Evolutionary conservation across 2,888 invertebrate genomes (phyloP).

Genomic region (Griposia aprilina): DNA sequence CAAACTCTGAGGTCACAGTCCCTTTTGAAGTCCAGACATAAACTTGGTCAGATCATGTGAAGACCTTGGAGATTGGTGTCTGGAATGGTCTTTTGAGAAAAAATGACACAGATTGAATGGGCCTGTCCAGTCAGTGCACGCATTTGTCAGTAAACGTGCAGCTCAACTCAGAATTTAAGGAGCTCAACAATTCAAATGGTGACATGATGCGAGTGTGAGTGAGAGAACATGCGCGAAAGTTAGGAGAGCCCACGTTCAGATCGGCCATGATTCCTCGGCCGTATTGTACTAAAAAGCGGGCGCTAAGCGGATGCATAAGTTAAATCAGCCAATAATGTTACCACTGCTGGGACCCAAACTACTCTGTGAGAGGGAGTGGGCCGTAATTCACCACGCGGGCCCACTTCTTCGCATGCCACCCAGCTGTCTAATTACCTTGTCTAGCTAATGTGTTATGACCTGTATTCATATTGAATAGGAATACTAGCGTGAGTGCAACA

Average conservation of each 20-base stretch:
- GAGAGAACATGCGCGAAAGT: not conserved
- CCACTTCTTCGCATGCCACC: not conserved
- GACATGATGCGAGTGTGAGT: not conserved
- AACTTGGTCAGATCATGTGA: too few relatives aligned
- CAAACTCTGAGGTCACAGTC: too few relatives aligned
- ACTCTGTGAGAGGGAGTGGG: not conserved
- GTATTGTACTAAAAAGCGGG: not conserved
- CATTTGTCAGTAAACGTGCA: too few relatives aligned
- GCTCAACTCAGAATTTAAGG: too few relatives aligned
- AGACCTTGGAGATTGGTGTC: too few relatives aligned
- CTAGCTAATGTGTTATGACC: conserved; percentile 8
- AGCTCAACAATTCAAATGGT: too few relatives aligned
- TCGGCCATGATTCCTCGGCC: not conserved
- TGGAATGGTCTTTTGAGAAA: too few relatives aligned
- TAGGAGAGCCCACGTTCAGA: not conserved
- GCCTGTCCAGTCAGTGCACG: too few relatives aligned
- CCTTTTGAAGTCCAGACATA: too few relatives aligned
- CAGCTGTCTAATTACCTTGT: not conserved
- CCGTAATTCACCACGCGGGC: not conserved
- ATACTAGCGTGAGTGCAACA: conserved; percentile 1
- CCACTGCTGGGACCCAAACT: too few relatives aligned
- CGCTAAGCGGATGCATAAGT: not conserved
- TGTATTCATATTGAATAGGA: conserved; percentile 42
- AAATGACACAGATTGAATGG: too few relatives aligned
- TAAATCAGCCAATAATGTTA: not conserved